Base-by-base conservation (phyloP, 2,888 invertebrate genomes). In the Spisula subtruncata region DNA sequence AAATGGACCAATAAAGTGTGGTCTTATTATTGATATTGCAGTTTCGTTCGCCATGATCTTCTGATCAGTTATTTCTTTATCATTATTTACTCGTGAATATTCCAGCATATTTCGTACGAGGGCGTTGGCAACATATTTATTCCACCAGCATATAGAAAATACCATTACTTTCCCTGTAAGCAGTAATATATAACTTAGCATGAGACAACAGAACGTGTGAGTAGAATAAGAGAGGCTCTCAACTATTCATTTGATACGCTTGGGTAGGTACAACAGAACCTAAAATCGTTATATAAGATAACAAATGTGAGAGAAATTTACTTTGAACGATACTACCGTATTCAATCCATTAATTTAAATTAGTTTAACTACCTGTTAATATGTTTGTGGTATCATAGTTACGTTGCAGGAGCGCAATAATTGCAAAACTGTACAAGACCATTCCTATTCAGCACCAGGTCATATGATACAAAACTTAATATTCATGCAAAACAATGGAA, bases 301-400 rank as follows among this genome's bases (percentile, higher is more conserved):
- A 66, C 60, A 66, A 66, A 66, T 25, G 60, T 66, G 25, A 6
- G 60, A 25, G 25, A 66, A n/a, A 66, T 66, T 66, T 66, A 12
- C 60, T 66, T 66, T 66, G 60, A 66, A 25, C 8, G 51, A 66
- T 66, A n/a, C 1, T 66, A 66, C 60, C 60, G 60, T 56, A 66
- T 66, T 66, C n/a, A 66, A 60, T 25, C n/a, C 25, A 66, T 51
- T 51, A 8, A 51, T 10, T 51, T 6, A 6, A 16, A n/a, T n/a
- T n/a, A 51, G 51, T 51, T 1, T 16, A 8, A 16, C 51, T 14
- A 51, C 41, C 8, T 41, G 41, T 41, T 41, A 2, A 41, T 41
- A 41, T 41, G 2, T 41, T 8, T 41, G 8, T 41, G 8, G 41
- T 41, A 41, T 41, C 8, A 41, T 41, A 5, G 8, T 51, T 51